These are phyloP conservation scores for Eledona agricola DNA, from an alignment of 2,888 invertebrate genomes.

Conservation along the genomic window DNA sequence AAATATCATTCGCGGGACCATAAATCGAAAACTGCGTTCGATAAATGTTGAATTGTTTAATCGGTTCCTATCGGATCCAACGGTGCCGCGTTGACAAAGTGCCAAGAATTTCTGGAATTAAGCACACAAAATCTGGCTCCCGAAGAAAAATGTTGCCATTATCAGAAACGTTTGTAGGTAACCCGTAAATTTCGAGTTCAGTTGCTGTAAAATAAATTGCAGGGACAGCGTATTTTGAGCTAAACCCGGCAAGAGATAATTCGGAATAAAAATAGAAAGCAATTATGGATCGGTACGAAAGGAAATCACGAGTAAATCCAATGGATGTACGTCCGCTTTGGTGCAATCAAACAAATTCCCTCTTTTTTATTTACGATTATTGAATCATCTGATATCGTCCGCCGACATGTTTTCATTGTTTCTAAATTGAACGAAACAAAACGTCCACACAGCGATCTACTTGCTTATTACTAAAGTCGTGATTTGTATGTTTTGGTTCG, in stretches of 20 bases:
- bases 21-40: constrained; percentile 5
- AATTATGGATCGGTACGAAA: constrained; percentile 20
- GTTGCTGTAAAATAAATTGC: constrained; percentile 35
- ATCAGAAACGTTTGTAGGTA: constrained; percentile 41
- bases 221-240: constrained; percentile 40
- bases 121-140: constrained; percentile 40
- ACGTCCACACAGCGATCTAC: constrained; percentile 25
- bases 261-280: constrained; percentile 29
- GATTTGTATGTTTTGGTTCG: constrained; percentile 30
- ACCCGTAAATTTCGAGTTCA: constrained; percentile 42
- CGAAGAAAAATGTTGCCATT: constrained; percentile 43
- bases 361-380: too few relatives aligned
- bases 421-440: constrained; percentile 22
- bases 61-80: neutral
- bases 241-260: constrained; percentile 32
- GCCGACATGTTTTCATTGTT: too few relatives aligned
- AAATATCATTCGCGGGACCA: constrained; percentile 2
- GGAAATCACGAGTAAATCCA: constrained; percentile 23
- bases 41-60: constrained; percentile 1
- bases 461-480: constrained; percentile 26
- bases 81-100: constrained; percentile 29
- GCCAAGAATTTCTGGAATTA: constrained; percentile 43
- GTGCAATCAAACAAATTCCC: constrained; percentile 3
- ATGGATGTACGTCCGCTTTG: neutral
- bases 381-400: too few relatives aligned